Evolutionary conservation across 92 coral and sea anemone species (phyloP), one percentile per base, ranked within the genome.

Genomic region (Phenganax stokvisi): DNA sequence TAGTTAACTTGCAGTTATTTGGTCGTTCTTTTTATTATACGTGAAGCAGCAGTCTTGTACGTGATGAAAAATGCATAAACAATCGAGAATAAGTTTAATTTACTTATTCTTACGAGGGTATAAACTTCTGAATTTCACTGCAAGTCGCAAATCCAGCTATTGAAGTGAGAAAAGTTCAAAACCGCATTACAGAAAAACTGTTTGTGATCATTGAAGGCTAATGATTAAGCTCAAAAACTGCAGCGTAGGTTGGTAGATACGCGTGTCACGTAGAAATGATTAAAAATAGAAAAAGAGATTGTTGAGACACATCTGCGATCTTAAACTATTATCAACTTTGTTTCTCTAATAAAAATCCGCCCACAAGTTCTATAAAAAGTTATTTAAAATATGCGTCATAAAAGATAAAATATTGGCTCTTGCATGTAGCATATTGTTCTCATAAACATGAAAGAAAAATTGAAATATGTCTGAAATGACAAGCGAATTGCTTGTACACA

Each of bases 281-380:
- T 68, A 30, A 53, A 68, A 30, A 51, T 37, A 68, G n/a, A 68
- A 44, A 3, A 10, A 10, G 20, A 7, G 27, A 20, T 30, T 64
- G 3, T 31, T n/a, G 13, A 29, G 16, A 44, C 73, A 28, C 73
- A 68, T 68, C 73, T 68, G 73, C 47, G 31, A 44, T 29, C 54
- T 12, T 68, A 37, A 1, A 37, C 73, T 30, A 68, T 68, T 68
- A 68, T 68, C 70, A n/a, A 64, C 67, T 61, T 28, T 64, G 67
- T 12, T 17, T 61, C 28, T 12, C 17, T 15, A 61, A 15, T 28
- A 8, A 61, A 17, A 61, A 37, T 37, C 47, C 67, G 67, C 67
- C 67, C 67, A 61, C 67, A 1, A 15, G 2, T 8, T n/a, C 30
- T 64, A 20, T 9, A 64, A 64, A 64, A 64, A 64, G 37, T 20